Evolutionary conservation across 2,888 invertebrate genomes (phyloP), one percentile per base, ranked within the genome.

Genomic region (Drosophila prolongata): DNA sequence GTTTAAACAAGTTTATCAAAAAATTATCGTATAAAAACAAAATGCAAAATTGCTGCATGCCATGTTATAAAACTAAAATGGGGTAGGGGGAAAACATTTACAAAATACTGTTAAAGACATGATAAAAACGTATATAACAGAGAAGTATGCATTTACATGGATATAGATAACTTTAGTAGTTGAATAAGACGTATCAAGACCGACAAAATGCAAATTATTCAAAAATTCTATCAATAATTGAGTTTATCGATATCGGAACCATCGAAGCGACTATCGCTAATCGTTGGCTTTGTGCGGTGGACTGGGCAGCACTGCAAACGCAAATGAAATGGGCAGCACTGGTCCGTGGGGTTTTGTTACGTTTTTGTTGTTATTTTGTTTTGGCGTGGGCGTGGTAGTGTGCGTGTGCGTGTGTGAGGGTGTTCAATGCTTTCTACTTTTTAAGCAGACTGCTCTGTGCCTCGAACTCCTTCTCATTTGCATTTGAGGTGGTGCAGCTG

Each of bases 391-490:
- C 49, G 43, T 42, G 30, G 38, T 53, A n/a, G 34, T 47, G 44
- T 59, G 43, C 37, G 46, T 64, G 52, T 49, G 34, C 16, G 47
- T 47, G 40, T 56, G 46, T 44, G 47, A 13, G 3, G 30, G 55
- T 50, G 50, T 50, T 49, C 27, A 6, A 13, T 43, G 35, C 64
- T 44, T 5, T 71, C 73, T 68, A 78, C 34, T 88, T 84, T 42
- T 89, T 83, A 72, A 89, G 76, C 60, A 89, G 68, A 76, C 89
- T 90, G 76, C 89, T 89, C 74, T 88, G 86, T 74, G 89, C 91
- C 68, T 89, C 91, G 64, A 88, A 78, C 66, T 90, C 90, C 76
- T 90, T 90, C 66, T 90, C 90, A 81, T 89, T 90, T 68, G 88
- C 78, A 75, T 82, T 89, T 78, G 84, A 62, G 76, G 77, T 79